Conservation (phyloP, 2,888 invertebrate species). For the Branchellion lobata region DNA sequence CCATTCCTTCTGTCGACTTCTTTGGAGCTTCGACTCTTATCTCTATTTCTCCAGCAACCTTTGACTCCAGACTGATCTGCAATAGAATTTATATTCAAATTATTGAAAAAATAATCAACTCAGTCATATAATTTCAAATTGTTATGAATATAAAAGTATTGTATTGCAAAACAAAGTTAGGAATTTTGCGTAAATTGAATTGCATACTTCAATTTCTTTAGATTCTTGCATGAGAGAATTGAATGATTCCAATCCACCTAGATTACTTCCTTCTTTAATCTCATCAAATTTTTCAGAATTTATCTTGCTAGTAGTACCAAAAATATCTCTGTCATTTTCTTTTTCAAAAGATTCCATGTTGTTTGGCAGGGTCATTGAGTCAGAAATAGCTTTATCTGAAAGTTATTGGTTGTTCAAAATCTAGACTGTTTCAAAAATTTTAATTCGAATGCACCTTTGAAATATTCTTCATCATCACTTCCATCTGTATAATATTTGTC, state of each 20-base stretch:
- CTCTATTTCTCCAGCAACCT: slow-evolving; percentile 66
- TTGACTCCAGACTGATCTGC: slow-evolving; percentile 14
- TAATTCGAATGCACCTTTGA: slow-evolving; percentile 6
- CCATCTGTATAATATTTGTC: slow-evolving; percentile 1
- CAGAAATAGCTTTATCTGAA: neutral
- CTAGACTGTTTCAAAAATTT: neutral
- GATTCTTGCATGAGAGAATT: neutral
- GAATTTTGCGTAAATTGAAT: too few species aligned
- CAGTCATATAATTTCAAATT: too few species aligned
- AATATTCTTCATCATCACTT: slow-evolving; percentile 35
- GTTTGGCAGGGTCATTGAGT: neutral
- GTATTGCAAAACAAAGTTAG: too few species aligned
- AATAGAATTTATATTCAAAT: too few species aligned
- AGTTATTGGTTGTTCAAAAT: neutral
- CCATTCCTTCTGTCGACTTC: slow-evolving; percentile 97
- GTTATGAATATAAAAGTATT: too few species aligned
- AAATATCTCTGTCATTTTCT: too few species aligned
- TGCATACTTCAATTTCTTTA: slow-evolving; percentile 3
- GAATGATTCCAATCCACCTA: neutral
- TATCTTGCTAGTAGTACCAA: too few species aligned
- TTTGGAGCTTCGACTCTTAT: slow-evolving; percentile 86
- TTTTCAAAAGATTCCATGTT: neutral
- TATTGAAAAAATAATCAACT: too few species aligned
- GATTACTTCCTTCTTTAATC: neutral
- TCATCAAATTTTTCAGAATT: too few species aligned